Evolutionary conservation across 1,140 invertebrate species (phyloP).

Genomic region (Diachasma alloeum): DNA sequence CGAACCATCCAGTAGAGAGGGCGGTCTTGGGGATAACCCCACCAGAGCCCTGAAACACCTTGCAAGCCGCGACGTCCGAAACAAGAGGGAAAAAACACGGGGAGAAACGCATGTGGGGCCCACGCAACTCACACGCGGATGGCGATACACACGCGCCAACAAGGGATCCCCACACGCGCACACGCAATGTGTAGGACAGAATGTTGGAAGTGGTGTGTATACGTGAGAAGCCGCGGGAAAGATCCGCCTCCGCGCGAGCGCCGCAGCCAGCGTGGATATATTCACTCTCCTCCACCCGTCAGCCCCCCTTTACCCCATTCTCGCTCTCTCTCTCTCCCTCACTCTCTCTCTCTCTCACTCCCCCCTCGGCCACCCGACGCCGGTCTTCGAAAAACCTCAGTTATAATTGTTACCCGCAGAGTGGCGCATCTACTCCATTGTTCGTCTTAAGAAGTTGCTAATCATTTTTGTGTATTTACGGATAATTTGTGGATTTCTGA

Average conservation of each 20-base stretch:
- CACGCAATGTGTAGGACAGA: not conserved
- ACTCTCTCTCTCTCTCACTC: not conserved
- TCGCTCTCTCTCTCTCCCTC: not conserved
- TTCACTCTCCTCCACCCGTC: not conserved
- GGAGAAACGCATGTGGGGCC: not conserved
- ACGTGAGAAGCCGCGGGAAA: conserved; percentile 30
- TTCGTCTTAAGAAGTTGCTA: conserved; percentile 7
- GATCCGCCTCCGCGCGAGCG: conserved; percentile 40
- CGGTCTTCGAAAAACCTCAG: conserved; percentile 61
- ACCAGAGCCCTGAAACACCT: conserved; percentile 52
- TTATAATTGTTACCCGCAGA: conserved; percentile 65
- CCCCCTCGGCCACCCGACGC: conserved; percentile 31
- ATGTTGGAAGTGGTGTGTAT: not conserved
- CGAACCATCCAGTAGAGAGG: conserved; percentile 37
- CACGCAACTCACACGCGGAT: conserved; percentile 17
- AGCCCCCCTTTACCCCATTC: not conserved
- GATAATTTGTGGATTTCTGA: not conserved
- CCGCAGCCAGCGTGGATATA: conserved; percentile 15
- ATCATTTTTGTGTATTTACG: not conserved
- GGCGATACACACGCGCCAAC: conserved; percentile 24
- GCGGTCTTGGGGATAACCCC: conserved; percentile 56
- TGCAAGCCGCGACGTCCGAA: conserved; percentile 25
- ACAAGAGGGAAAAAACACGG: not conserved
- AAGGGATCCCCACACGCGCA: not conserved
- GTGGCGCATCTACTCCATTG: conserved; percentile 26